Percentiles rank a stretch among this genome's conserved stretches.
Conservation (phyloP, 2,797 vertebrate genomes). For the Mycteria americana region DNA sequence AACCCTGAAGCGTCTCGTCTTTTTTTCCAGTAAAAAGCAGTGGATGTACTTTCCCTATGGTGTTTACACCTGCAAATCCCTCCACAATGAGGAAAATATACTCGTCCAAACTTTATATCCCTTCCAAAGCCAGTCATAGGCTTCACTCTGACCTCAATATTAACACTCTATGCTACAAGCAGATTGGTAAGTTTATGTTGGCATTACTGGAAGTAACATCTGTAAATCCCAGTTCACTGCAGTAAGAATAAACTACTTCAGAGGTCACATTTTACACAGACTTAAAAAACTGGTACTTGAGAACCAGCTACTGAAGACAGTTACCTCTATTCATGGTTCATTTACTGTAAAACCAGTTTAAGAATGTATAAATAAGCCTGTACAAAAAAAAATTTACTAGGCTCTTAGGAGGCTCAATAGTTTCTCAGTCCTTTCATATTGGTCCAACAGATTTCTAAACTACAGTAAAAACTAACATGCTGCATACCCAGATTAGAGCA, state of each 20-base stretch:
- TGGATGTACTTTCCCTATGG: background rate
- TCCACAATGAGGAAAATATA: background rate
- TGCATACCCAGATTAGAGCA: background rate
- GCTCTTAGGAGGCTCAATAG: background rate
- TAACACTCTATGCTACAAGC: background rate
- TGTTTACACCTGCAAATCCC: conserved; percentile 12
- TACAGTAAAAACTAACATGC: background rate
- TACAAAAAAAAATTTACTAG: background rate
- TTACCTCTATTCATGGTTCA: conserved; percentile 36
- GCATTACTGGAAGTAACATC: conserved; percentile 18
- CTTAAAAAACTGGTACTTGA: conserved; percentile 33
- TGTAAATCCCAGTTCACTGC: conserved; percentile 27
- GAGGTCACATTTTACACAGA: conserved; percentile 5
- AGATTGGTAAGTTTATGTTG: background rate
- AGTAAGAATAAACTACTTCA: conserved; percentile 8
- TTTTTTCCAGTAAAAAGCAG: background rate
- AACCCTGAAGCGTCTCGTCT: background rate
- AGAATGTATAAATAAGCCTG: background rate
- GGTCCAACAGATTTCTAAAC: background rate
- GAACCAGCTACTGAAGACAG: background rate
- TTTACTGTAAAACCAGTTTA: conserved; percentile 34
- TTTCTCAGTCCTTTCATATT: background rate
- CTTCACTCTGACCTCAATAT: conserved; percentile 5
- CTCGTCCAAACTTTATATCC: conserved; percentile 17
- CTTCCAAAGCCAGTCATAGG: background rate